Evolutionary conservation across 2,797 vertebrate species (phyloP), one percentile per base, ranked within the genome.

Genomic region (Gallirallus australis): DNA sequence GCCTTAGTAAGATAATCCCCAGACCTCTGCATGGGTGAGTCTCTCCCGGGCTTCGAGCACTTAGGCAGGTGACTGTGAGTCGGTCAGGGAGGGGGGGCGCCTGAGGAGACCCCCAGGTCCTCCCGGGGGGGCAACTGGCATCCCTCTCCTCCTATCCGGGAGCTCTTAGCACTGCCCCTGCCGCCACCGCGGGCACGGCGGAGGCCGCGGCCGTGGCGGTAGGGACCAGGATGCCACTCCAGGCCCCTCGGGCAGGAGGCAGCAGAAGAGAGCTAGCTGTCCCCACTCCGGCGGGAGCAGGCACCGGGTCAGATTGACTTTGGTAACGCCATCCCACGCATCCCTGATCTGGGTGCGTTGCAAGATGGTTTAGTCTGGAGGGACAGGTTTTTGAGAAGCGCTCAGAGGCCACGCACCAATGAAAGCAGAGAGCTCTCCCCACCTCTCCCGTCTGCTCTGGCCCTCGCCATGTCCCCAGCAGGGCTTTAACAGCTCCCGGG

Each of bases 341-440:
- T 2, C 10, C 40, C 33, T n/a, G n/a, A 21, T 8, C 11, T 17
- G n/a, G 61, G 14, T 71, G 30, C 2, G 0, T 2, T 27, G 33
- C 18, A 9, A 37, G 24, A 63, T 2, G 48, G 9, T 28, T 87
- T 91, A 80, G 40, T 14, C 69, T 18, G 69, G 37, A 31, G 35
- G 19, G 54, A 54, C 37, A 21, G 18, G 2, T 23, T 45, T 64
- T 28, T 23, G 30, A 47, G 25, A 14, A 75, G 39, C 1, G 2
- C 18, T 56, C 40, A 72, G 25, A 47, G 12, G 30, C 48, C 35
- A 4, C 1, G 7, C 30, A 16, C 7, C 52, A 27, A 28, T 7
- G 17, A 68, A 85, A 83, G 60, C 31, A 45, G 50, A 63, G 31
- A 14, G 11, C 47, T 47, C n/a, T 12, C 27, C n/a, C 52, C 3